phyloP scores from a whole-genome alignment of 2,797 vertebrate species.

The Fringilla coelebs region DNA sequence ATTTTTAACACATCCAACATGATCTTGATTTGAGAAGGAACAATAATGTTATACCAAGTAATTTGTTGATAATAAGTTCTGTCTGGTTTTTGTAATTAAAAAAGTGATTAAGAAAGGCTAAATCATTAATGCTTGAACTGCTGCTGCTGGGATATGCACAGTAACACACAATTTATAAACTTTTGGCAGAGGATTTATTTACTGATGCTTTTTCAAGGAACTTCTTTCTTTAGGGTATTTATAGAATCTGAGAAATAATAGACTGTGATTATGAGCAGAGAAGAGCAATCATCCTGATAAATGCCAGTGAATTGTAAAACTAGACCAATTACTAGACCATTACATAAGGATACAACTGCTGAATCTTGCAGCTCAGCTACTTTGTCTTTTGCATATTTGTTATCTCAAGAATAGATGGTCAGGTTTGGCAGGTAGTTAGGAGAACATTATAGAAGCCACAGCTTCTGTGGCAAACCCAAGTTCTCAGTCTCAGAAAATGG shows the following conservation, averaged over 20 bases:
- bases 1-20: neutral
- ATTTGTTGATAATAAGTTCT: conserved; percentile 41
- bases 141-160: neutral
- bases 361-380: neutral
- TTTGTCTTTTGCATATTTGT: neutral
- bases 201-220: neutral
- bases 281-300: neutral
- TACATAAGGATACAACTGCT: neutral
- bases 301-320: neutral
- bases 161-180: conserved; percentile 13
- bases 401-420: neutral
- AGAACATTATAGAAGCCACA: neutral
- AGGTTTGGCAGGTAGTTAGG: neutral
- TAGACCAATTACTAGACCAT: neutral
- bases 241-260: neutral
- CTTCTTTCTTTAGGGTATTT: conserved; percentile 3
- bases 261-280: neutral
- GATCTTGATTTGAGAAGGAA: conserved; percentile 33
- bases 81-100: conserved; percentile 56
- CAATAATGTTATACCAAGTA: conserved; percentile 29
- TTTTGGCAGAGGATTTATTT: conserved; percentile 46
- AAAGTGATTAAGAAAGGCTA: conserved; percentile 41
- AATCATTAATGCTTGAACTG: conserved; percentile 18
- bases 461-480: neutral
- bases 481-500: neutral